Percentiles rank a stretch among this genome's conserved stretches.
Evolutionary conservation across 1,140 invertebrate genomes (phyloP).

Genomic region (Papilio polyxenes): DNA sequence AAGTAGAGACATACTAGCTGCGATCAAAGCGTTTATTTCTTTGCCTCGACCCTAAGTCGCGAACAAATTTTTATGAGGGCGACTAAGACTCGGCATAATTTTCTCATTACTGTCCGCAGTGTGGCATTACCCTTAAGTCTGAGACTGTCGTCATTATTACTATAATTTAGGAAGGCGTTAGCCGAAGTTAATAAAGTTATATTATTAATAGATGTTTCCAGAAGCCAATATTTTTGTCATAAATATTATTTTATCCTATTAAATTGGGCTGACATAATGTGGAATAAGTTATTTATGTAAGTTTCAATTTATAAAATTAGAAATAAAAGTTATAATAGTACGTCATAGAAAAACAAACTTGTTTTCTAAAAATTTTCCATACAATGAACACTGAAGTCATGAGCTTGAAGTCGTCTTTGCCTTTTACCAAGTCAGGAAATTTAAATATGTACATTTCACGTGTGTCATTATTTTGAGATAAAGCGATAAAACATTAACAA

Average conservation of each 20-base stretch:
- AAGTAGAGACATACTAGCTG: constrained; percentile 20
- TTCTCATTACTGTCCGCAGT: constrained; percentile 66
- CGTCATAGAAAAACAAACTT: background rate
- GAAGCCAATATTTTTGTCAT: background rate
- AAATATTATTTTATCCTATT: background rate
- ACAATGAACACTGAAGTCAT: background rate
- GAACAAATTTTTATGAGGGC: constrained; percentile 78
- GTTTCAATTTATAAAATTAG: background rate
- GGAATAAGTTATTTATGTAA: background rate
- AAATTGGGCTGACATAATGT: background rate
- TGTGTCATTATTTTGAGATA: background rate
- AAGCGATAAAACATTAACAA: background rate
- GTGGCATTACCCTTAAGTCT: constrained; percentile 59
- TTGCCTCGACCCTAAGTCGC: constrained; percentile 58
- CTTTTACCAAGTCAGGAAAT: background rate
- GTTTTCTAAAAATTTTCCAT: too few relatives aligned
- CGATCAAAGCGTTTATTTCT: constrained; percentile 56
- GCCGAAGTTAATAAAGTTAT: constrained; percentile 51
- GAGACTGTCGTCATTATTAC: constrained; percentile 57
- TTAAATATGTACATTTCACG: background rate
- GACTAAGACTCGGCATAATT: constrained; percentile 75
- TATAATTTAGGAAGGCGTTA: constrained; percentile 63
- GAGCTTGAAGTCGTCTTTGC: background rate
- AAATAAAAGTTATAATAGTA: background rate
- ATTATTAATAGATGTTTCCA: constrained; percentile 27